phyloP scores from a whole-genome alignment of 2,797 vertebrate species.

The Tapirus indicus region DNA sequence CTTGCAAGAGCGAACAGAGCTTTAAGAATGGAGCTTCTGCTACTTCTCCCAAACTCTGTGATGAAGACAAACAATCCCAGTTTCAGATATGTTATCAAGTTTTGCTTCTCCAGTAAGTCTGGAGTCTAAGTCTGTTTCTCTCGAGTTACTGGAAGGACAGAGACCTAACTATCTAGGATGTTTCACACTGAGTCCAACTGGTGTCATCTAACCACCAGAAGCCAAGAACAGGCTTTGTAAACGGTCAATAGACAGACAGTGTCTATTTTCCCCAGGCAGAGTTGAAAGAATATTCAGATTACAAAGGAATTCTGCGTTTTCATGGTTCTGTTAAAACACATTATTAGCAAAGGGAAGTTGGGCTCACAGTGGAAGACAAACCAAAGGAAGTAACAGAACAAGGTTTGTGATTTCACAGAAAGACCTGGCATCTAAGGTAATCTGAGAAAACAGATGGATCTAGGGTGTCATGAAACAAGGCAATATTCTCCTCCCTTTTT shows the following conservation, averaged over 20 bases:
- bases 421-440: conserved; percentile 73
- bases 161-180: conserved; percentile 88
- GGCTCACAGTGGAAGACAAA: conserved; percentile 74
- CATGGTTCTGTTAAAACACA: conserved; percentile 63
- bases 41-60: conserved; percentile 49
- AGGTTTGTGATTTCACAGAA: conserved; percentile 78
- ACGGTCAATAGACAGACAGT: conserved; percentile 86
- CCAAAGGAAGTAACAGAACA: conserved; percentile 75
- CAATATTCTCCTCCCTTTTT: conserved; percentile 62
- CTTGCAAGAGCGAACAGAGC: conserved; percentile 45
- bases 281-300: conserved; percentile 81
- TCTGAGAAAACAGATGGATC: conserved; percentile 54
- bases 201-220: conserved; percentile 91
- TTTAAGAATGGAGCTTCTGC: conserved; percentile 74
- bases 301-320: conserved; percentile 82
- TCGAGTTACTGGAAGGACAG: conserved; percentile 89
- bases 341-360: conserved; percentile 76
- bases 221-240: conserved; percentile 84
- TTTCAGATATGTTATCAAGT: conserved; percentile 75
- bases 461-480: conserved; percentile 72
- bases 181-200: conserved; percentile 77
- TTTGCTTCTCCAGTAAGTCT: conserved; percentile 74
- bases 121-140: conserved; percentile 67
- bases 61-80: conserved; percentile 61
- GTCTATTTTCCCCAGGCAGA: conserved; percentile 80